Base-by-base conservation (phyloP, 2,113 vertebrate species). In the Oncorhynchus gorbuscha region DNA sequence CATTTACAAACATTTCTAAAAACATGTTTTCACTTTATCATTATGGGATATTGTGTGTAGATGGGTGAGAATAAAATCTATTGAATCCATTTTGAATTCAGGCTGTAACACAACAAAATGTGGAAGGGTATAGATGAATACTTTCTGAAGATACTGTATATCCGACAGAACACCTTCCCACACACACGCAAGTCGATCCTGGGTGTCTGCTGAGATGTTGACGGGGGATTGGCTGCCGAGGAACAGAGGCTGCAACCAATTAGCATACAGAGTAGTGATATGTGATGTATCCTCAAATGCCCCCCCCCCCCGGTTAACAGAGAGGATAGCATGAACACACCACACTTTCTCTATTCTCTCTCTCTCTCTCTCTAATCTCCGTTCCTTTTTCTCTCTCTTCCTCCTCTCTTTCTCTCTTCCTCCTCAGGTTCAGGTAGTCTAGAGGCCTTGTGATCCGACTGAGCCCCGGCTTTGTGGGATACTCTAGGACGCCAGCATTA, bases 211-310 rank as follows among this genome's bases (percentile, higher is more conserved):
- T 58, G 58, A 77, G 69, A 59, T 80, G 74, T 65, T 80, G 39
- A 76, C 76, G 24, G 51, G 55, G 71, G 70, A 48, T 64, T 70
- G 70, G 49, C 49, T 67, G 26, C 14, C 64, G 26, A 24, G 62
- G 64, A 24, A 7, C 48, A 8, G 24, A 76, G 64, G 39, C 74
- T 73, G 74, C 62, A 73, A 73, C 71, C 74, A 73, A 80, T 80
- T 73, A 72, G 68, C 72, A 72, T 73, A 51, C 74, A 69, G 74
- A 67, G 65, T 58, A 62, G 45, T 58, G 51, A 35, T 7, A 35
- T 35, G 70, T 18, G 55, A 73, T 18, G 72, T 58, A 62, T 58
- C 75, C 75, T 77, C 49, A 28, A 26, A 64, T 77, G 65, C 39
- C 65, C 74, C 24, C 24, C 24, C 24, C 24, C 24, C 71, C 39